These are phyloP conservation scores for Gymnopithys bicolor DNA, from an alignment of 2,797 vertebrate species.

Conservation along the genomic window DNA sequence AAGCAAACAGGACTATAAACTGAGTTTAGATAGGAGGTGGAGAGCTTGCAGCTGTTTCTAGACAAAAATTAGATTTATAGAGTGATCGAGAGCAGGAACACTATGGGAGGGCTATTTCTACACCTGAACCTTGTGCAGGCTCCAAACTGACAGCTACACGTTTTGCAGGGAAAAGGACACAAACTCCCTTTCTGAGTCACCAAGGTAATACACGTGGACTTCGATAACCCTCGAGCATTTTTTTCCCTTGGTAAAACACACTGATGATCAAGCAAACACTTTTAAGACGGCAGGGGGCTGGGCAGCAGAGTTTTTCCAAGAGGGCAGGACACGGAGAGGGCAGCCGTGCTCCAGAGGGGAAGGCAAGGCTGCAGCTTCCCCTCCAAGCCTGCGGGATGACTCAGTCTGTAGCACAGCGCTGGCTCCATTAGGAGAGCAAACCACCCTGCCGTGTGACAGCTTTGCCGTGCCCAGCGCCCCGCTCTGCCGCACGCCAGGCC, in stretches of 20 bases:
- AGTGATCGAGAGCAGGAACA: background rate
- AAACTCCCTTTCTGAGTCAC: background rate
- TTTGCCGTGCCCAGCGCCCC: background rate
- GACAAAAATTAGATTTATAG: background rate
- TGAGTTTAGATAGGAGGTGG: accelerated
- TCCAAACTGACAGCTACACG: background rate
- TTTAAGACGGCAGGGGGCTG: accelerated
- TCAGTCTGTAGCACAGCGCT: background rate
- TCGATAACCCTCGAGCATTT: too few species aligned
- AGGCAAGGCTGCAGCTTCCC: background rate
- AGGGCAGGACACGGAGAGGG: accelerated
- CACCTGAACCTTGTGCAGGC: background rate
- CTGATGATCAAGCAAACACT: background rate
- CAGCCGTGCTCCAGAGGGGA: background rate
- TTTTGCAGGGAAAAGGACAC: background rate
- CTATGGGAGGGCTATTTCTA: accelerated
- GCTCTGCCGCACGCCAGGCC: too few species aligned
- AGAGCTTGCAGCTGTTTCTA: background rate
- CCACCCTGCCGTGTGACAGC: background rate
- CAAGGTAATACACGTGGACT: background rate
- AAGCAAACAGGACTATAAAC: background rate
- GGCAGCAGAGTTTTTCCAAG: background rate
- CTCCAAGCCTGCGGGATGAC: background rate
- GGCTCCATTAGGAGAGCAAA: background rate
- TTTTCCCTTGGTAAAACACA: background rate